Percentiles rank a stretch among this genome's conserved stretches.
phyloP scores from a whole-genome alignment of 1,140 invertebrate species.

The Rhizoglyphus robini region DNA sequence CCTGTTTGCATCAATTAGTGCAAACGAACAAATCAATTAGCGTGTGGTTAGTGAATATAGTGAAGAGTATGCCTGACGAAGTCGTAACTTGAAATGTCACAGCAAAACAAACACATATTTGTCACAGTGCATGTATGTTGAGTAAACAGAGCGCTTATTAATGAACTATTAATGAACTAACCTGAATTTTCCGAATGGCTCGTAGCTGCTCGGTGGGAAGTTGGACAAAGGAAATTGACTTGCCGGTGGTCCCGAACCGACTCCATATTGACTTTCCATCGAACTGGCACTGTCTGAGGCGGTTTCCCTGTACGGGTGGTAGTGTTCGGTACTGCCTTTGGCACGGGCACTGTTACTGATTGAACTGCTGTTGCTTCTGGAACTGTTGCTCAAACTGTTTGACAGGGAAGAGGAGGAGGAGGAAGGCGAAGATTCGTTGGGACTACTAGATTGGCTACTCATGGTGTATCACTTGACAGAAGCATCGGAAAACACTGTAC shows the following conservation, averaged over 20 bases:
- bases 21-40: too few species aligned
- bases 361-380: not conserved
- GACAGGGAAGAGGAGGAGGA: conserved; percentile 1
- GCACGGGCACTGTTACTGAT: not conserved
- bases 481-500: too few species aligned
- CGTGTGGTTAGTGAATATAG: too few species aligned
- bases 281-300: not conserved
- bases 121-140: too few species aligned
- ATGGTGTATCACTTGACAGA: too few species aligned
- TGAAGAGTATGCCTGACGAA: too few species aligned
- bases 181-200: conserved; percentile 11
- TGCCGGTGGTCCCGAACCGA: not conserved
- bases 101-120: too few species aligned
- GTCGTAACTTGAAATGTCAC: too few species aligned
- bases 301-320: not conserved
- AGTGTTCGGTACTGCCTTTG: not conserved
- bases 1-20: too few species aligned
- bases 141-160: too few species aligned
- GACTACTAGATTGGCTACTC: not conserved
- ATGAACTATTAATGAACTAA: not conserved
- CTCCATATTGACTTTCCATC: not conserved
- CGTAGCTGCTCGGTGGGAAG: not conserved
- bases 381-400: not conserved
- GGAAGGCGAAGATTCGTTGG: not conserved
- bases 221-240: not conserved